Evolutionary conservation across 2,888 invertebrate species (phyloP), one percentile per base, ranked within the genome.

Genomic region (Hirtodrosophila confusa): DNA sequence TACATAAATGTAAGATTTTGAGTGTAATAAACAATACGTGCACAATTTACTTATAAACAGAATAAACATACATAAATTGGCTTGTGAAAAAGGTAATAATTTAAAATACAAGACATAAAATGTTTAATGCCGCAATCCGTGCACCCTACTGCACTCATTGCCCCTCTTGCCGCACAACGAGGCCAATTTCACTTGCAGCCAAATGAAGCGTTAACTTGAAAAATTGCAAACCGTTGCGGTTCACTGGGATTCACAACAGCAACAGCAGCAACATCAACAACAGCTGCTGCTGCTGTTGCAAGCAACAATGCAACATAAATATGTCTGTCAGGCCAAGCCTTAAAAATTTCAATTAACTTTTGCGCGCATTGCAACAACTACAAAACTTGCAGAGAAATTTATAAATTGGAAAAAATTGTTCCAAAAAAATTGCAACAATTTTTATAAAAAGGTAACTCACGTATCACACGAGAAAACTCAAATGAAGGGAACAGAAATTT

Each of bases 311-410:
- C 74, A 67, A 64, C 77, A 71, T 67, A 67, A 76, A 75, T 72
- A 53, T 56, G 49, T 55, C 61, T 70, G 66, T 62, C 73, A 45
- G 48, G 63, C 74, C 79, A 35, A 67, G 55, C 85, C 85, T 71
- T 71, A 76, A 84, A 72, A 75, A 61, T 80, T 82, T 86, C 87
- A 80, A 86, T 82, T 86, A 82, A 84, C 75, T 84, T 84, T 74
- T 66, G 44, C 47, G 58, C 51, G 45, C 53, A 54, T 31, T 49
- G 48, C 50, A 62, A 69, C 37, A 60, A 67, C 40, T 39, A 33
- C 24, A 27, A 66, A 39, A 37, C 50, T 37, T 41, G 43, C 37
- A 45, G 44, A 11, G 35, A 50, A 50, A 48, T 24, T 60, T 39
- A 24, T 5, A 31, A 45, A 36, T 53, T 35, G 24, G 8, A 44